Percentiles rank a stretch among this genome's conserved stretches.
These are phyloP conservation scores for Ia io DNA, from an alignment of 2,113 vertebrate species.

Conservation along the genomic window DNA sequence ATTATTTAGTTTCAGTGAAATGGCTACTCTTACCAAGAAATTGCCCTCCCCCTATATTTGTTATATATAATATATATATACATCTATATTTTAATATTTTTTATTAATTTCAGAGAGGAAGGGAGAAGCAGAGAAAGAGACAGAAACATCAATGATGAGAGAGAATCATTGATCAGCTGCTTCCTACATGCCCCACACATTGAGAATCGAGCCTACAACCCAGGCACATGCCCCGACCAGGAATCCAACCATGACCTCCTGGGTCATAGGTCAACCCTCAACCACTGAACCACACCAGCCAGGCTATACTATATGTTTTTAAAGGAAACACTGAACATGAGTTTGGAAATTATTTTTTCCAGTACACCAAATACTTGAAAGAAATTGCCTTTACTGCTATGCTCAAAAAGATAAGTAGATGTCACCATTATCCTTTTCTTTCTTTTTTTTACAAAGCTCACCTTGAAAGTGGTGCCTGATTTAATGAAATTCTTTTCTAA, in stretches of 20 bases:
- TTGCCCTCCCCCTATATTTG: neutral
- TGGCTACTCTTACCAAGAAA: neutral
- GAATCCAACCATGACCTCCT: too few relatives aligned
- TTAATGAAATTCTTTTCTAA: slow-evolving; percentile 88
- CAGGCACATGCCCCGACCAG: too few relatives aligned
- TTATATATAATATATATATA: neutral
- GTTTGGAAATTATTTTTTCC: neutral
- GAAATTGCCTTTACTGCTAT: neutral
- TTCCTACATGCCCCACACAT: too few relatives aligned
- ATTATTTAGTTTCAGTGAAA: slow-evolving; percentile 12
- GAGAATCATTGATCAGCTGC: too few relatives aligned
- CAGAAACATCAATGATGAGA: too few relatives aligned
- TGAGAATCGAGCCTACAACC: too few relatives aligned
- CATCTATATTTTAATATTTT: too few relatives aligned
- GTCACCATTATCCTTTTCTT: slow-evolving; percentile 55
- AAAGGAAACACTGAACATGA: neutral
- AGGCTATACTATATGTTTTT: neutral
- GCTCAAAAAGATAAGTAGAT: slow-evolving; percentile 55
- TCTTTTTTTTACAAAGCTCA: slow-evolving; percentile 59
- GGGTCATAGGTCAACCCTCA: too few relatives aligned
- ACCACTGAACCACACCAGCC: too few relatives aligned
- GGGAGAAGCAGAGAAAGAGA: too few relatives aligned
- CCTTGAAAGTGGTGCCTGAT: slow-evolving; percentile 83
- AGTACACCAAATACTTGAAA: neutral
- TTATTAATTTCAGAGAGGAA: too few relatives aligned